Conservation (phyloP, 1,140 invertebrate genomes). For the Tribolium madens region DNA sequence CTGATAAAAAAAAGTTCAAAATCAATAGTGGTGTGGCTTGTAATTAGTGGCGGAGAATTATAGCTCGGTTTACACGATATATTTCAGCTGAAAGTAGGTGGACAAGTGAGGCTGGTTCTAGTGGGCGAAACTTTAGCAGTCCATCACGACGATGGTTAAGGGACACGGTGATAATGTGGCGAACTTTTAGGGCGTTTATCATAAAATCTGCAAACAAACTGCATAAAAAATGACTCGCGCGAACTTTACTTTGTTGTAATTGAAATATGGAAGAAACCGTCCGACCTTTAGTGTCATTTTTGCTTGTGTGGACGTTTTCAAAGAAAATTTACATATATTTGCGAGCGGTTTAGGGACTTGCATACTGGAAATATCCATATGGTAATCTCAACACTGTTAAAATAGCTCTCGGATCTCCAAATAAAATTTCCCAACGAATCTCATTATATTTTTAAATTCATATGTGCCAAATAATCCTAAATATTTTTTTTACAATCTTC, state of each 20-base stretch:
- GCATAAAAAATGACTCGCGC: slow-evolving; percentile 30
- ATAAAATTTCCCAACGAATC: slow-evolving; percentile 20
- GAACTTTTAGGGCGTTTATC: slow-evolving; percentile 23
- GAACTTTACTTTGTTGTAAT: slow-evolving; percentile 28
- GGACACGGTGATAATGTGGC: slow-evolving; percentile 32
- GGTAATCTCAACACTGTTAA: slow-evolving; percentile 18
- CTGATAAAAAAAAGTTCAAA: neutral
- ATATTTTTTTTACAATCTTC: neutral
- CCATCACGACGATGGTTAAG: slow-evolving; percentile 27
- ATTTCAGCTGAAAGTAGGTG: slow-evolving; percentile 21
- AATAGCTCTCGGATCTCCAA: slow-evolving; percentile 18
- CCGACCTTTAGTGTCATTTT: slow-evolving; percentile 14
- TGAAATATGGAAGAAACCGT: slow-evolving; percentile 36
- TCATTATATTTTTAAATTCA: slow-evolving; percentile 28
- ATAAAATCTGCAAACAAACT: slow-evolving; percentile 35
- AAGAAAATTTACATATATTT: slow-evolving; percentile 25
- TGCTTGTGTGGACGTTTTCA: slow-evolving; percentile 27
- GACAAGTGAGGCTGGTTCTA: slow-evolving; percentile 14
- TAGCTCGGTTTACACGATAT: slow-evolving; percentile 7
- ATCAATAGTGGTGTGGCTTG: slow-evolving; percentile 30
- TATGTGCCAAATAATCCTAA: neutral
- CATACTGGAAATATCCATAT: slow-evolving; percentile 17
- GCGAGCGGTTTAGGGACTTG: slow-evolving; percentile 9
- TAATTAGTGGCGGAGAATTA: slow-evolving; percentile 21
- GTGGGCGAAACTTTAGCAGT: slow-evolving; percentile 32